phyloP scores from a whole-genome alignment of 2,888 invertebrate genomes.

The Lasioglossum zephyrum region DNA sequence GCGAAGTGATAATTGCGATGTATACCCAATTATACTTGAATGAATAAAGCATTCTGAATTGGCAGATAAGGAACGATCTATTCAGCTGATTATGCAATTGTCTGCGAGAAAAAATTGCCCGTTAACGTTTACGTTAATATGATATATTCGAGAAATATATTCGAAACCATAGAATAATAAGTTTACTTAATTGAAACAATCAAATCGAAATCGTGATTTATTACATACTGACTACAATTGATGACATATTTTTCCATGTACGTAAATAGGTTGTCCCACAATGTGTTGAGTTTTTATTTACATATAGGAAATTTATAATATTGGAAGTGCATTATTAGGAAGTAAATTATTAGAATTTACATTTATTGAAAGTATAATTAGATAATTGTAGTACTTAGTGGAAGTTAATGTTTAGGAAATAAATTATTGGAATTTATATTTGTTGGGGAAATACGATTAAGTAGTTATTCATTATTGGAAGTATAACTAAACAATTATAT shows the following conservation, averaged over 20 bases:
- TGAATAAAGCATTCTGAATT: neutral
- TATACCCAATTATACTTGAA: neutral
- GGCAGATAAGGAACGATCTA: neutral
- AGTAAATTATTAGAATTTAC: too few species aligned
- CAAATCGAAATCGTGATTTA: neutral
- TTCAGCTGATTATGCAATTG: too few species aligned
- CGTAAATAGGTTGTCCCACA: neutral
- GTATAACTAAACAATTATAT: too few species aligned
- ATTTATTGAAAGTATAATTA: too few species aligned
- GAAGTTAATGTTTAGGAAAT: too few species aligned
- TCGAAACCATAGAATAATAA: neutral
- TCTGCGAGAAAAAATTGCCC: neutral
- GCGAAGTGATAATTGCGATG: neutral
- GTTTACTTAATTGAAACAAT: neutral
- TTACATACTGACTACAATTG: neutral
- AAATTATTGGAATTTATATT: too few species aligned
- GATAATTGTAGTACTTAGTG: too few species aligned
- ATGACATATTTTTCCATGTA: neutral
- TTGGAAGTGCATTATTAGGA: too few species aligned
- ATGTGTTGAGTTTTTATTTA: neutral
- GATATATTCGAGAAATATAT: neutral
- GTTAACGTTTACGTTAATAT: neutral
- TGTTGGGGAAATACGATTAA: too few species aligned
- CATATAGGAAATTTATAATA: neutral
- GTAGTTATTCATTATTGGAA: too few species aligned